Percentiles rank a stretch among this genome's conserved stretches.
Conservation (phyloP, 2,888 invertebrate genomes). For the Brachypterus glaber region DNA sequence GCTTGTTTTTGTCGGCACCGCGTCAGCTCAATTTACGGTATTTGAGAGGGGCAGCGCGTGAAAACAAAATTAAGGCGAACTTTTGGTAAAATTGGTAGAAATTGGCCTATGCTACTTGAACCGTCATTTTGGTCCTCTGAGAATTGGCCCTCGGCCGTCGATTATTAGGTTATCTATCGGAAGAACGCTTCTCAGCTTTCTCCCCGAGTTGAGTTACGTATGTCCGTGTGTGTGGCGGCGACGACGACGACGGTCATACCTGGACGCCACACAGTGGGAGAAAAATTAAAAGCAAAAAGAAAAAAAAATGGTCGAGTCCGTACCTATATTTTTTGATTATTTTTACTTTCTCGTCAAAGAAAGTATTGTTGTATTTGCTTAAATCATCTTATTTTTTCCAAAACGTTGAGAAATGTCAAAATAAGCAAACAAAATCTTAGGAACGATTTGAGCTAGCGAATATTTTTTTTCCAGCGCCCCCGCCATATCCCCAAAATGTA, state of each 20-base stretch:
- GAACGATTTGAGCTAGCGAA: too few species aligned
- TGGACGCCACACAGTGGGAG: background rate
- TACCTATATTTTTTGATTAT: too few species aligned
- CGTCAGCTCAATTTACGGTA: slow-evolving; percentile 41
- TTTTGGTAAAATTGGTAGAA: slow-evolving; percentile 49
- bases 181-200: slow-evolving; percentile 20
- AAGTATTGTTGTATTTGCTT: too few species aligned
- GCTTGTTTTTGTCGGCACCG: slow-evolving; percentile 34
- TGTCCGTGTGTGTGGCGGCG: slow-evolving; percentile 19
- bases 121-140: slow-evolving; percentile 33
- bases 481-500: too few species aligned
- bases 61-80: slow-evolving; percentile 37
- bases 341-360: too few species aligned
- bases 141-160: slow-evolving; percentile 38
- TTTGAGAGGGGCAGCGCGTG: slow-evolving; percentile 36
- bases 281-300: too few species aligned
- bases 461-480: too few species aligned
- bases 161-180: slow-evolving; percentile 41
- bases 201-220: slow-evolving; percentile 4
- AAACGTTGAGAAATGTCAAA: too few species aligned
- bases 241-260: slow-evolving; percentile 7
- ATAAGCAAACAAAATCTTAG: too few species aligned
- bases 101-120: slow-evolving; percentile 43
- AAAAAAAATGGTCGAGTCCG: too few species aligned
- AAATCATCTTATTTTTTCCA: too few species aligned